Evolutionary conservation across 1,140 invertebrate genomes (phyloP).

Genomic region (Rhopalosiphum maidis): DNA sequence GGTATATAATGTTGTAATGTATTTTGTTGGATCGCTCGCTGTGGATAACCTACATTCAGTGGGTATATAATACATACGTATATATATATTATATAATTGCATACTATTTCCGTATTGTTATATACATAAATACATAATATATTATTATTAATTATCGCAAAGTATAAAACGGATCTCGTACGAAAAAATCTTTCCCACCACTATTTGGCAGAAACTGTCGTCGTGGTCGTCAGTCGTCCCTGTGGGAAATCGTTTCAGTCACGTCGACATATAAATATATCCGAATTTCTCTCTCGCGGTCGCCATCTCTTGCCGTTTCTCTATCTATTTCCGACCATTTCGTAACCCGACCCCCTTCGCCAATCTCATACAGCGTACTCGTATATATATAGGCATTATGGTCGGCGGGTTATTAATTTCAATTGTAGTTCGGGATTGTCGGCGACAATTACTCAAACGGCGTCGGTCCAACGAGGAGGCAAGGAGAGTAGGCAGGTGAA

Average conservation of each 20-base stretch:
- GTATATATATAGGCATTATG: not conserved
- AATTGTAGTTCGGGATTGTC: conserved; percentile 11
- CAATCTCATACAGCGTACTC: not conserved
- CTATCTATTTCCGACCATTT: not conserved
- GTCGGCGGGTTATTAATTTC: conserved; percentile 12
- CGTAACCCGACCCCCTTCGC: too few species aligned
- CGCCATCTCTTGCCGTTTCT: not conserved
- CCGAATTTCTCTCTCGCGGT: not conserved
- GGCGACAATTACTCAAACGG: conserved; percentile 16
- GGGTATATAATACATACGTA: too few species aligned
- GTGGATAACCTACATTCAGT: not conserved
- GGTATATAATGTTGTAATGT: not conserved
- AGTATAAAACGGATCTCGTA: not conserved
- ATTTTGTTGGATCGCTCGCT: not conserved
- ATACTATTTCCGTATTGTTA: not conserved
- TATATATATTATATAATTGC: not conserved
- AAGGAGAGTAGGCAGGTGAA: not conserved
- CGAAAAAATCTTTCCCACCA: not conserved
- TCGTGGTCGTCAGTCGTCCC: not conserved
- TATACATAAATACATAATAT: not conserved
- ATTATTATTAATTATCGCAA: not conserved
- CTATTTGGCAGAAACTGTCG: not conserved
- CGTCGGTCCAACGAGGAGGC: not conserved
- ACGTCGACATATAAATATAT: not conserved
- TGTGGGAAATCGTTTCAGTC: conserved; percentile 10